These are phyloP conservation scores for Aulostomus chinensis DNA, from an alignment of 2,797 vertebrate genomes.

Conservation along the genomic window DNA sequence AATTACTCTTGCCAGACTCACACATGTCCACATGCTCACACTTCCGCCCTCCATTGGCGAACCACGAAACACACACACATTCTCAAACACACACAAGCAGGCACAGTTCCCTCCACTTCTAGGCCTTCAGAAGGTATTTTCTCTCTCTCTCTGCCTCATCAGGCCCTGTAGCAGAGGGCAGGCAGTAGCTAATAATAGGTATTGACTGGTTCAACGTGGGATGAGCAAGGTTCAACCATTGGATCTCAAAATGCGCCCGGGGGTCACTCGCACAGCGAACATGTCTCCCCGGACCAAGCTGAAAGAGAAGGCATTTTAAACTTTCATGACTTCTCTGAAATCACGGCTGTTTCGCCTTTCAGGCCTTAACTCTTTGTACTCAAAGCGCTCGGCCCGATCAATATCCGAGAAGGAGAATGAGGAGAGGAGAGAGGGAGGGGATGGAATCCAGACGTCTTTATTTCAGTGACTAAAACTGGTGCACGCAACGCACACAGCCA, in stretches of 20 bases:
- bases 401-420: slow-evolving; percentile 72
- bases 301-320: slow-evolving; percentile 84
- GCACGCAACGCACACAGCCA: slow-evolving; percentile 27
- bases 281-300: slow-evolving; percentile 71
- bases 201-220: slow-evolving; percentile 88
- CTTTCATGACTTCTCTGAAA: slow-evolving; percentile 85
- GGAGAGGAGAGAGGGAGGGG: slow-evolving; percentile 37
- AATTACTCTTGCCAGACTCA: slow-evolving; percentile 23
- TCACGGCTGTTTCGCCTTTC: slow-evolving; percentile 81
- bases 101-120: slow-evolving; percentile 51
- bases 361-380: slow-evolving; percentile 83
- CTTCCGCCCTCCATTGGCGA: slow-evolving; percentile 46
- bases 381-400: slow-evolving; percentile 78
- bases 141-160: slow-evolving; percentile 75
- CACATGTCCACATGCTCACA: slow-evolving; percentile 40
- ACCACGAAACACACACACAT: slow-evolving; percentile 24
- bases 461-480: slow-evolving; percentile 65
- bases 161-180: slow-evolving; percentile 80
- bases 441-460: slow-evolving; percentile 79
- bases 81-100: slow-evolving; percentile 27
- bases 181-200: slow-evolving; percentile 88
- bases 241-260: slow-evolving; percentile 83
- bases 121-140: slow-evolving; percentile 70
- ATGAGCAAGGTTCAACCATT: slow-evolving; percentile 84
- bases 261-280: slow-evolving; percentile 78